Percentiles rank a stretch among this genome's conserved stretches.
Evolutionary conservation across 2,888 invertebrate genomes (phyloP).

Genomic region (Nasonovia ribisnigri): DNA sequence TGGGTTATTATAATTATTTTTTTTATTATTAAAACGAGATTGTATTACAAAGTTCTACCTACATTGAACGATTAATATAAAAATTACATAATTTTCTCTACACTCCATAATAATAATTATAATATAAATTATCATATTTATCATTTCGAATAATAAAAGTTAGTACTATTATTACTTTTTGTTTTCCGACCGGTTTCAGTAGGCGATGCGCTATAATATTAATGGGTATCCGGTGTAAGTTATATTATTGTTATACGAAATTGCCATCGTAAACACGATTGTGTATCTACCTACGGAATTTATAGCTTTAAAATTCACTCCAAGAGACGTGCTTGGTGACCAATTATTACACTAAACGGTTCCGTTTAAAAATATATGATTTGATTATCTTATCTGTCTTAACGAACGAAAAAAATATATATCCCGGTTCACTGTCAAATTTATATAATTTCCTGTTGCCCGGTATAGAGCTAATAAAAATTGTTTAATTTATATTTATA

Average conservation of each 20-base stretch:
- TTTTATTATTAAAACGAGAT: constrained; percentile 4
- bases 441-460: background rate
- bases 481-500: background rate
- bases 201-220: constrained; percentile 16
- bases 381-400: constrained; percentile 19
- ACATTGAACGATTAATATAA: constrained; percentile 11
- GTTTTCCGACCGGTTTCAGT: constrained; percentile 9
- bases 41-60: background rate
- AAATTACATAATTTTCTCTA: background rate
- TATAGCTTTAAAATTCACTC: constrained; percentile 3
- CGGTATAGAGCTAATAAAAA: background rate
- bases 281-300: background rate
- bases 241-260: background rate
- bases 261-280: constrained; percentile 23
- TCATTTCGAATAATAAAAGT: constrained; percentile 30
- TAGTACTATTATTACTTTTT: background rate
- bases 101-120: background rate
- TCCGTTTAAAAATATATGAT: background rate
- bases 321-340: constrained; percentile 13
- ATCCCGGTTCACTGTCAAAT: background rate
- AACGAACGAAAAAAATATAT: background rate
- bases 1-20: background rate
- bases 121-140: constrained; percentile 29
- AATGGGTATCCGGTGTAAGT: constrained; percentile 6
- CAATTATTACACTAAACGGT: background rate